Evolutionary conservation across 2,888 invertebrate genomes (phyloP), one percentile per base, ranked within the genome.

Genomic region (Dioctria linearis): DNA sequence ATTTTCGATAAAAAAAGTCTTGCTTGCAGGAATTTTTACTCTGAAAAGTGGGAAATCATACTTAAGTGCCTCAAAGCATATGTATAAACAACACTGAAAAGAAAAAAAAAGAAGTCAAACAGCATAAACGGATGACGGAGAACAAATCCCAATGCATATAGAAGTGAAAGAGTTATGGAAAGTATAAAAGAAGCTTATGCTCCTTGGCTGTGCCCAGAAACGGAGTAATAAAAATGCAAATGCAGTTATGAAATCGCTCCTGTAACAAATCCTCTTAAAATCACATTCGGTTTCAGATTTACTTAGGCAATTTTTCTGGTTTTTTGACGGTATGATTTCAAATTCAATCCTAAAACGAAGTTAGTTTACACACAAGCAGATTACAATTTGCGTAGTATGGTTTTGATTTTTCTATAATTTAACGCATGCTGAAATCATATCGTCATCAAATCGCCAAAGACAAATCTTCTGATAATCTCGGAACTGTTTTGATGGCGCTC

Each of bases 171-270:
- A 54, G 46, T 8, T 46, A 46, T 46, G 1, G 46, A 8, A 46
- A 6, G 5, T 11, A 11, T 4, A 8, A 54, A 54, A 54, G 54
- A 54, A 54, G 54, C 54, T 54, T 8, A n/a, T 11, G 54, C 11
- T 1, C 54, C 4, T 11, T 8, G 25, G 54, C 6, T 11, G 54
- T n/a, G 8, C 3, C 11, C 11, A n/a, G 54, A n/a, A 54, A n/a
- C 54, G 1, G n/a, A 54, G 54, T 54, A 54, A 54, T 54, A 54
- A 54, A 54, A 54, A 54, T 54, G 54, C 54, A 54, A 54, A 54
- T 54, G 54, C 54, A 54, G 4, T n/a, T 11, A 11, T n/a, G n/a
- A n/a, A 54, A 11, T n/a, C 54, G 4, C 54, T 54, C 11, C 11
- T 1, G 9, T 2, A 25, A 54, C 4, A n/a, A 54, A 11, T 11